phyloP scores from a whole-genome alignment of 1,140 invertebrate species.

The Oreohelix idahoensis region DNA sequence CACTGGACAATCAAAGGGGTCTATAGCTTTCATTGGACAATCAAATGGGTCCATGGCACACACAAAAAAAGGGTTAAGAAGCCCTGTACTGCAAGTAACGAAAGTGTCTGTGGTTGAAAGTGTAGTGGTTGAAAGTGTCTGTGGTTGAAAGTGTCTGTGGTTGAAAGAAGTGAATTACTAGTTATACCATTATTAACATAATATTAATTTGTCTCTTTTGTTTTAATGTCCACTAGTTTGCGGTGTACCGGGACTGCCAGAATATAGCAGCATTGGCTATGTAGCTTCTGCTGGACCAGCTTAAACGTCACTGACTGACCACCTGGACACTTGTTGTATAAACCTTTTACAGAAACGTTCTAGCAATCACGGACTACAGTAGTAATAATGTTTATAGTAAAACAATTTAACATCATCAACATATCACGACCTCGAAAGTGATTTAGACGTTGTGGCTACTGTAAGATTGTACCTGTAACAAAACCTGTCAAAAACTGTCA shows the following conservation, averaged over 20 bases:
- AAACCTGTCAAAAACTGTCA: no score
- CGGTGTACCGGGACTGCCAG: conserved; percentile 6
- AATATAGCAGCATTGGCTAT: neutral
- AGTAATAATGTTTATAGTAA: neutral
- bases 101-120: neutral
- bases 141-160: neutral
- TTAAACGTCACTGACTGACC: no score
- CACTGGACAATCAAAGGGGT: no score
- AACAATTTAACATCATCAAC: neutral
- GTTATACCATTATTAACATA: neutral
- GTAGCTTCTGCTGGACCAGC: neutral
- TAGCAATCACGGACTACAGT: no score
- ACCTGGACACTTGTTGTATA: no score
- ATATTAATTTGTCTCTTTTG: neutral
- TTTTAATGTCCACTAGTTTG: conserved; percentile 9
- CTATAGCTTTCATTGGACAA: no score
- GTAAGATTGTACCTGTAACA: no score
- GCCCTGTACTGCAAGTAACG: no score
- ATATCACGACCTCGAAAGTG: neutral
- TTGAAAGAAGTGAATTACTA: no score
- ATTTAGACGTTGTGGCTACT: no score
- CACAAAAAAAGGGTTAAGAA: neutral
- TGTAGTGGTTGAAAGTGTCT: neutral
- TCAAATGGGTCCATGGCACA: neutral
- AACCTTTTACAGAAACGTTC: no score